Conservation (phyloP, 2,797 vertebrate genomes). For the Hypotaenidia okinawae region DNA sequence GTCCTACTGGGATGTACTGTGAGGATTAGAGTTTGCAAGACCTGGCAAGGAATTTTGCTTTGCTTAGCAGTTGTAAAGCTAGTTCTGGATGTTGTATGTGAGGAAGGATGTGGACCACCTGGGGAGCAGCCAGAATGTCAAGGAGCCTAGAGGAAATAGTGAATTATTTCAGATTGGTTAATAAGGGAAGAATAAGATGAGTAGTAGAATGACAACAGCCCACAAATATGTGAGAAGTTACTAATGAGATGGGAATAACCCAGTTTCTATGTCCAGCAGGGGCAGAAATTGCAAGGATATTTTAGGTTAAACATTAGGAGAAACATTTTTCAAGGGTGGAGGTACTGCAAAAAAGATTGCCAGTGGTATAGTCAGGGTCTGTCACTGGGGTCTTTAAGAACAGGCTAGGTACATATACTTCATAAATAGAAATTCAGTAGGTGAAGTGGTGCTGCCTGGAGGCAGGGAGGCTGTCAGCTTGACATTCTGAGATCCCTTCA, state of each 20-base stretch:
- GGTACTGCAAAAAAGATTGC: neutral
- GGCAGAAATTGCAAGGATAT: neutral
- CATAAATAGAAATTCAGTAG: neutral
- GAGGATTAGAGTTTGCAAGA: conserved; percentile 24
- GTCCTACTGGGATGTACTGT: neutral
- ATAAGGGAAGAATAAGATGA: neutral
- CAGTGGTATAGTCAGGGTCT: neutral
- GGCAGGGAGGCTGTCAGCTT: neutral
- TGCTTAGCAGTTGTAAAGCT: neutral
- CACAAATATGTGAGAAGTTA: neutral
- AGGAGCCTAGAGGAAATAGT: neutral
- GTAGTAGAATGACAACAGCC: neutral
- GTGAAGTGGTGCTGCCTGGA: neutral
- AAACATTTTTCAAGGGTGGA: neutral
- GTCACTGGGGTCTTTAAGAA: neutral
- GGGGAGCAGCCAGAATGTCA: neutral
- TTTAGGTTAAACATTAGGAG: neutral
- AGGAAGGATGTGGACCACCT: neutral
- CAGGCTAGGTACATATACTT: neutral
- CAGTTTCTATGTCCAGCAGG: neutral
- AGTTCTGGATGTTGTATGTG: neutral
- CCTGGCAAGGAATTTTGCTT: conserved; percentile 34
- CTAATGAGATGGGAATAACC: neutral
- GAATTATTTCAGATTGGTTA: neutral
- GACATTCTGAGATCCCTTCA: neutral